phyloP scores from a whole-genome alignment of 2,888 invertebrate genomes.

The Galerucella pusilla region DNA sequence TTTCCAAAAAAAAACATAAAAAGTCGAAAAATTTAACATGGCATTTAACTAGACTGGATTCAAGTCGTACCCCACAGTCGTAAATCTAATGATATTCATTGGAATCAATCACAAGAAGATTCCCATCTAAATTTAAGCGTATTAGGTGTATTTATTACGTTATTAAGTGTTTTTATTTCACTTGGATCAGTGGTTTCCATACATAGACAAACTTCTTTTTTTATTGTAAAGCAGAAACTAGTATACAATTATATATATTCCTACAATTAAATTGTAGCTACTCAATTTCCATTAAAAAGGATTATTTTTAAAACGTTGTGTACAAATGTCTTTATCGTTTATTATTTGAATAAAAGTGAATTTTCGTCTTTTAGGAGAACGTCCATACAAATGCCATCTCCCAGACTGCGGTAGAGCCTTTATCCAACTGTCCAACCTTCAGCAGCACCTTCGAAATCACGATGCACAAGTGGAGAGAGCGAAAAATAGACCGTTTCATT shows the following conservation, averaged over 20 bases:
- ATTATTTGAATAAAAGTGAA: neutral
- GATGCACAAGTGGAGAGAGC: constrained; percentile 95
- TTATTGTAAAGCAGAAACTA: neutral
- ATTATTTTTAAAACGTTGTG: neutral
- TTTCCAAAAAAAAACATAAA: too few species aligned
- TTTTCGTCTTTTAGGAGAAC: constrained; percentile 79
- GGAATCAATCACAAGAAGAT: neutral
- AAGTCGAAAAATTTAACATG: too few species aligned
- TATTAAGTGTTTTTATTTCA: neutral
- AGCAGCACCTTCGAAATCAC: constrained; percentile 95
- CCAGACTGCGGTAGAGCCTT: constrained; percentile 96
- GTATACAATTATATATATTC: neutral
- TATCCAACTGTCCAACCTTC: constrained; percentile 95
- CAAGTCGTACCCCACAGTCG: neutral
- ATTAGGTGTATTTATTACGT: constrained; percentile 4
- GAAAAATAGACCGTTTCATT: constrained; percentile 95
- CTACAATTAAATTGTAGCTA: too few species aligned
- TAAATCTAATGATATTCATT: constrained; percentile 2
- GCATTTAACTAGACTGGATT: too few species aligned
- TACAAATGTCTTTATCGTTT: neutral
- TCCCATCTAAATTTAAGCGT: neutral
- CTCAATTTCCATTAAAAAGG: too few species aligned
- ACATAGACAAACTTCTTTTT: too few species aligned
- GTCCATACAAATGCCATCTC: constrained; percentile 96
- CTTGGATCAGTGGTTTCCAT: too few species aligned